A percentile compares a stretch with the other conserved stretches of the same genome.
These are phyloP conservation scores for Ormyrus pomaceus DNA, from an alignment of 2,888 invertebrate genomes.

Conservation along the genomic window DNA sequence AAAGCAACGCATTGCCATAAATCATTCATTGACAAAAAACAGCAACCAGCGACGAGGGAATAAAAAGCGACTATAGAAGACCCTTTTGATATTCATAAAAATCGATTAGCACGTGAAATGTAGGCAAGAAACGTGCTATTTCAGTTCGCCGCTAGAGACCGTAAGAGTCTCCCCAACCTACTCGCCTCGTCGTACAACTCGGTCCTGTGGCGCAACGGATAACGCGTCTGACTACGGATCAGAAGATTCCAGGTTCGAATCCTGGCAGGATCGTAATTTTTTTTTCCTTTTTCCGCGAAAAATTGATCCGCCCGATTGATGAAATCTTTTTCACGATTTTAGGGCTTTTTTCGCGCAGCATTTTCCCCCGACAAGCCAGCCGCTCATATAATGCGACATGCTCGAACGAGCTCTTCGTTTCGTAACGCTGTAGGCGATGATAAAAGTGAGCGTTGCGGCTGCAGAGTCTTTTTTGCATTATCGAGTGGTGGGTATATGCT, in stretches of 20 bases:
- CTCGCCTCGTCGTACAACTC: background rate
- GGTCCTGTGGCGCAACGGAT: slow-evolving; percentile 75
- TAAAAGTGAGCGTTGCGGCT: slow-evolving; percentile 18
- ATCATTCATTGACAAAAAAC: no score
- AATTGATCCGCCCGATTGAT: background rate
- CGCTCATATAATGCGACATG: background rate
- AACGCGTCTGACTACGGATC: slow-evolving; percentile 86
- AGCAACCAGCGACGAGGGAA: no score
- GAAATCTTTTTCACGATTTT: background rate
- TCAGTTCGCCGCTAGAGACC: no score
- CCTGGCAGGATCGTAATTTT: slow-evolving; percentile 69
- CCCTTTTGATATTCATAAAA: no score
- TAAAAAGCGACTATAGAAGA: no score
- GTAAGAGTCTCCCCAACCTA: no score
- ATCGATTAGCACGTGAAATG: no score
- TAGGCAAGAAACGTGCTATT: no score
- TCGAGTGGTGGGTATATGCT: background rate
- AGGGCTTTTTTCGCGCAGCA: background rate
- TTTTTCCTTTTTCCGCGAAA: slow-evolving; percentile 39
- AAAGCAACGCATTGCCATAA: no score
- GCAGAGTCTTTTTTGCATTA: background rate
- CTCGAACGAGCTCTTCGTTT: slow-evolving; percentile 25
- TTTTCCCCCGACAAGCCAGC: background rate
- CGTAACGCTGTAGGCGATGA: slow-evolving; percentile 7
- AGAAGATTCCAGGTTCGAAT: slow-evolving; percentile 79